A percentile compares a stretch with the other conserved stretches of the same genome.
Evolutionary conservation across 2,797 vertebrate species (phyloP).

Genomic region (Podarcis siculus): DNA sequence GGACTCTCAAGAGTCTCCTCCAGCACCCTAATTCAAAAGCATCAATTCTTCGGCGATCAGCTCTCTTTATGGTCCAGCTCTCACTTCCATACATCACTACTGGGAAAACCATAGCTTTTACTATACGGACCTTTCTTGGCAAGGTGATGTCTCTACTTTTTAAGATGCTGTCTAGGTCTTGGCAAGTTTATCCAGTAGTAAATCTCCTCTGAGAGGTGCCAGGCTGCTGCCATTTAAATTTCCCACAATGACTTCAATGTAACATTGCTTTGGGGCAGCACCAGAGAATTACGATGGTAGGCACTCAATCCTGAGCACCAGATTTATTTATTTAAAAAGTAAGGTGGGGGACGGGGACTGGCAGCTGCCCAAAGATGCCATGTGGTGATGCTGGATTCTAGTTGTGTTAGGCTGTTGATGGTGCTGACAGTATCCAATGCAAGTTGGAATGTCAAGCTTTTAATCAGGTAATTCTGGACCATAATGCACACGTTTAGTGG

Average conservation of each 20-base stretch:
- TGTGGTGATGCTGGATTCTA: background rate
- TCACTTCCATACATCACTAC: too few relatives aligned
- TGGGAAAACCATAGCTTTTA: too few relatives aligned
- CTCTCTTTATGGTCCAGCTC: too few relatives aligned
- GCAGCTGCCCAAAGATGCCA: background rate
- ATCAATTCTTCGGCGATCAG: too few relatives aligned
- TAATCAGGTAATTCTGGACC: background rate
- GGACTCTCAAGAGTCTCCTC: too few relatives aligned
- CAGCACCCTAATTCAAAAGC: too few relatives aligned
- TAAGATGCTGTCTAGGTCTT: too few relatives aligned
- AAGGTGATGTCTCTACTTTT: too few relatives aligned
- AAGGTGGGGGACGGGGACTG: background rate
- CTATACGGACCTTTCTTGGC: too few relatives aligned
- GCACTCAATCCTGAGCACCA: too few relatives aligned
- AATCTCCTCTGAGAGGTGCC: background rate
- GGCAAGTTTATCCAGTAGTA: background rate
- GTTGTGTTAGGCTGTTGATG: background rate
- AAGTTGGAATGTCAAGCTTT: background rate
- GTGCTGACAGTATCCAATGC: background rate
- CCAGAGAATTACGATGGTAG: too few relatives aligned
- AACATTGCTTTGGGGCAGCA: too few relatives aligned
- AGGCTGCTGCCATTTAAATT: background rate
- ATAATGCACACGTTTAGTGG: background rate
- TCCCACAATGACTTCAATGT: background rate
- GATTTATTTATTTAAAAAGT: background rate